Conservation (phyloP, 2,113 vertebrate genomes). For the Pristiophorus japonicus region DNA sequence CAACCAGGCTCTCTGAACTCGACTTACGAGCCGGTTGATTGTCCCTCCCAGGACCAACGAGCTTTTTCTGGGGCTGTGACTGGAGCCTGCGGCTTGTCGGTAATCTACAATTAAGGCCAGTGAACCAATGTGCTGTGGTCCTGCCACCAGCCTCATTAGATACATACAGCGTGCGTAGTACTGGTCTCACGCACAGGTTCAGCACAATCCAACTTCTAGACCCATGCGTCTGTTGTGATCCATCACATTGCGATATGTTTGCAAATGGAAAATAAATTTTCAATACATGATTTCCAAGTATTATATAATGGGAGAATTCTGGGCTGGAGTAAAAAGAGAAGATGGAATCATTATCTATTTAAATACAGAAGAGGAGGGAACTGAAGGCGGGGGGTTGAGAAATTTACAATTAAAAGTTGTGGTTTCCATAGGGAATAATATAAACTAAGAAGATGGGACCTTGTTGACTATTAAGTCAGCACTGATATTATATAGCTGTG, state of each 20-base stretch:
- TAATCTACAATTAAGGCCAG: neutral
- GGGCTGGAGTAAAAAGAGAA: neutral
- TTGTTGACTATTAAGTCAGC: neutral
- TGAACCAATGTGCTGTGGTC: neutral
- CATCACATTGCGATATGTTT: neutral
- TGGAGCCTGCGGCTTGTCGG: neutral
- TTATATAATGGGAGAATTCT: neutral
- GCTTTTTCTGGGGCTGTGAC: neutral
- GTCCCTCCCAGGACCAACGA: neutral
- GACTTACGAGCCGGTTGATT: neutral
- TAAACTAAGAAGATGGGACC: neutral
- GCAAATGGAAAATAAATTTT: too few relatives aligned
- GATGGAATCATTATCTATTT: neutral
- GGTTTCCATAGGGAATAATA: neutral
- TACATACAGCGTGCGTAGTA: neutral
- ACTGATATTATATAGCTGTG: neutral
- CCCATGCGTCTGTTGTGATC: neutral
- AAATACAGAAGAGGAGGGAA: neutral
- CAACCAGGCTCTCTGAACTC: neutral
- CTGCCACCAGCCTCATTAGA: neutral
- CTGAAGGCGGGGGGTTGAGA: neutral
- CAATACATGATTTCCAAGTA: too few relatives aligned
- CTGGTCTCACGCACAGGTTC: neutral
- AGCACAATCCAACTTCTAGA: neutral
- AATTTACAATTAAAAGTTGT: neutral